Base-by-base conservation (phyloP, 2,113 vertebrate genomes). In the Perccottus glenii region DNA sequence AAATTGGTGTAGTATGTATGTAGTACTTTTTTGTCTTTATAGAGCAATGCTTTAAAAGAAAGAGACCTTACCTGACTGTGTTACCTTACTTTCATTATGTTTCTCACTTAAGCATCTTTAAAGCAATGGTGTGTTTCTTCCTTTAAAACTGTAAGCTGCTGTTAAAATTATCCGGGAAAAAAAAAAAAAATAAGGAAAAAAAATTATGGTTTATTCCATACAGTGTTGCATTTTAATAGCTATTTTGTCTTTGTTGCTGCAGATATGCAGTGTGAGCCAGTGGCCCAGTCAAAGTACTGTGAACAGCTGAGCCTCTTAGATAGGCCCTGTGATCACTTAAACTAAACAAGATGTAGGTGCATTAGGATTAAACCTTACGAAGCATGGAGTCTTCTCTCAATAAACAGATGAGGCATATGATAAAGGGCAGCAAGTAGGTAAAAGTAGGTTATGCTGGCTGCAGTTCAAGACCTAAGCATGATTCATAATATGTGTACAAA, bases 361-460 rank as follows among this genome's bases (percentile, higher is more conserved):
- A 92, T 93, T 91, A 92, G 89, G 91, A 90, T 92, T 92, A 92
- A 73, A 74, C 46, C 52, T 85, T 44, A 82, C 78, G 80, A 80
- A 66, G 59, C 67, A 71, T 80, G 53, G 10, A 60, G 77, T 65
- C 57, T 60, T 60, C 55, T 47, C 68, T 70, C 62, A 81, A 78
- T 87, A 87, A 82, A 88, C 65, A 64, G 82, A 80, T 81, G 67
- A 86, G 10, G 63, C 69, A 69, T 86, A 67, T 59, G 46, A 73
- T 81, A 86, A 89, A 89, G 83, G 84, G 79, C 86, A 88, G 60
- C 64, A 60, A 51, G 48, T 73, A n/a, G n/a, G 47, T 60, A 67
- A 60, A 57, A 77, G 46, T 19, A 50, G 48, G 12, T 44, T 60
- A 10, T 32, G 58, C 38, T 52, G 58, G 19, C 19, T 32, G 43